Conservation (phyloP, 2,797 vertebrate species). For the Picus viridis region DNA sequence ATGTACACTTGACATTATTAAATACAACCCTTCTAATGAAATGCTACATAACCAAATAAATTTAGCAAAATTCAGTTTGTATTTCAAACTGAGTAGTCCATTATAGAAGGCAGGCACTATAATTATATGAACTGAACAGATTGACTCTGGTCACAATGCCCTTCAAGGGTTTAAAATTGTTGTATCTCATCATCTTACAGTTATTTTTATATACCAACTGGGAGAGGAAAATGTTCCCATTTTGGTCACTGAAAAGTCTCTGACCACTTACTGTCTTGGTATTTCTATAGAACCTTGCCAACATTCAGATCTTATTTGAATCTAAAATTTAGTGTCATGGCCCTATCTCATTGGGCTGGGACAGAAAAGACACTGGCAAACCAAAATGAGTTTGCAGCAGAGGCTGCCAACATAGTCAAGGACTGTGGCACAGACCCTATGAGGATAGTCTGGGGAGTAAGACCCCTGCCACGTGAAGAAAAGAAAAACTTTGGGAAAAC, state of each 20-base stretch:
- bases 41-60: not conserved
- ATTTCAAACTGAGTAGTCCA: not conserved
- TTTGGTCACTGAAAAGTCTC: not conserved
- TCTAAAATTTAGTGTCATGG: not conserved
- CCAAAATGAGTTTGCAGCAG: not conserved
- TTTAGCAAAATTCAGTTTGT: not conserved
- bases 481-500: not conserved
- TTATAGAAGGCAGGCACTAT: not conserved
- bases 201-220: not conserved
- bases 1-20: not conserved
- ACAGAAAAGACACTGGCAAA: not conserved
- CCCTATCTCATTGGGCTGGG: no score
- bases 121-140: not conserved
- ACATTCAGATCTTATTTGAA: not conserved
- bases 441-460: rapidly evolving
- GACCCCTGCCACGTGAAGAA: not conserved
- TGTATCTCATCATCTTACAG: not conserved
- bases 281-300: not conserved
- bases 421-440: not conserved
- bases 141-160: not conserved
- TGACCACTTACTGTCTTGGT: not conserved
- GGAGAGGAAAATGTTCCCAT: not conserved
- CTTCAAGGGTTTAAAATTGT: not conserved
- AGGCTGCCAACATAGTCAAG: rapidly evolving
- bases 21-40: not conserved